Percentiles rank a stretch among this genome's conserved stretches.
Conservation (phyloP, 2,888 invertebrate species). For the Apodemia zela region DNA sequence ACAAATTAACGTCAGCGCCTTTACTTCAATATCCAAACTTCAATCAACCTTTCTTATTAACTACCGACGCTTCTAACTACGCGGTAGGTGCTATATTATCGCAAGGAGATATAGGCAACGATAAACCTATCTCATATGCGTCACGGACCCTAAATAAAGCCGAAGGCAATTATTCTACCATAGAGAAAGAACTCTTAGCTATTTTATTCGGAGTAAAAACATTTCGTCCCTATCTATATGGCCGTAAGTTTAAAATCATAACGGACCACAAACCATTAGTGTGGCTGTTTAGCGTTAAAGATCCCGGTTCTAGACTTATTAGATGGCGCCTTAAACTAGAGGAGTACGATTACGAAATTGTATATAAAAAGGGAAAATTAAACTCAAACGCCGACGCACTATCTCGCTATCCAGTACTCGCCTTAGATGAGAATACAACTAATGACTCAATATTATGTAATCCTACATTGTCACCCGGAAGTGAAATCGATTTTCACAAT, state of each 20-base stretch:
- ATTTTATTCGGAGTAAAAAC: no score
- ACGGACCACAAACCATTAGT: slow-evolving; percentile 14
- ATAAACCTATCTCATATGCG: slow-evolving; percentile 7
- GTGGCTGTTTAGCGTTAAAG: slow-evolving; percentile 14
- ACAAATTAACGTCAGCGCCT: no score
- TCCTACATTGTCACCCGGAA: no score
- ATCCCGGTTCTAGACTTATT: slow-evolving; percentile 10
- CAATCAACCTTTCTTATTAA: slow-evolving; percentile 4
- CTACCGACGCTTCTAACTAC: slow-evolving; percentile 6
- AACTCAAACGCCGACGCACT: slow-evolving; percentile 12
- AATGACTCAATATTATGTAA: neutral
- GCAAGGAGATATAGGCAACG: neutral
- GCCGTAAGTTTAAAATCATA: slow-evolving; percentile 6
- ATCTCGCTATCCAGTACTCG: slow-evolving; percentile 13
- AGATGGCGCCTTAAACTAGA: slow-evolving; percentile 15
- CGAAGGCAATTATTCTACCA: no score
- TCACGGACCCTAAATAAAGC: neutral
- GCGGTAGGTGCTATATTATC: slow-evolving; percentile 2
- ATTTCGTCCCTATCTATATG: slow-evolving; percentile 11
- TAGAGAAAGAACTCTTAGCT: no score
- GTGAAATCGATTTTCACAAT: no score
- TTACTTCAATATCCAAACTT: neutral
- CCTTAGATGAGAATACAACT: neutral
- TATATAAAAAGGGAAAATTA: slow-evolving; percentile 16
- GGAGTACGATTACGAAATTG: slow-evolving; percentile 8